Conservation (phyloP, 1,140 invertebrate species). For the Pseudomyrmex cubaensis region DNA sequence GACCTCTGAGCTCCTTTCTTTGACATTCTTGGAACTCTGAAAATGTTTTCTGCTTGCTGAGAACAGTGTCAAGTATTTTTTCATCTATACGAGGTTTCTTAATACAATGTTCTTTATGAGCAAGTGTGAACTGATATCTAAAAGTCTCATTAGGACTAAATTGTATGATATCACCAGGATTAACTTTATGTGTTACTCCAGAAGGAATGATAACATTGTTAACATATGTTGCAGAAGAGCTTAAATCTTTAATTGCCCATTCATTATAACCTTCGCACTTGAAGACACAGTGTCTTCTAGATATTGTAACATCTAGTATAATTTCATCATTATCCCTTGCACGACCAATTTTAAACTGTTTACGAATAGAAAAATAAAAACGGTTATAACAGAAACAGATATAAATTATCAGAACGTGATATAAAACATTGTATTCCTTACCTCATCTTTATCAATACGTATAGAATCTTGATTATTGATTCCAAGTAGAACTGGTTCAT, state of each 20-base stretch:
- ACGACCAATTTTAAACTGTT: constrained; percentile 85
- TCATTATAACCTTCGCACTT: constrained; percentile 77
- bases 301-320: constrained; percentile 84
- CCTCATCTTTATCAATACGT: constrained; percentile 76
- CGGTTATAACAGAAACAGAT: no score
- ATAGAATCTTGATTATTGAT: constrained; percentile 65
- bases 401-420: not conserved
- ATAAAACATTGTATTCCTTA: constrained; percentile 39
- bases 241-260: constrained; percentile 83
- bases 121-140: constrained; percentile 82
- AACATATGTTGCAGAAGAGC: constrained; percentile 84
- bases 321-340: constrained; percentile 81
- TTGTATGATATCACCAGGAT: constrained; percentile 84
- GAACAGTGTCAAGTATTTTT: constrained; percentile 77
- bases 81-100: constrained; percentile 83
- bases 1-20: constrained; percentile 82
- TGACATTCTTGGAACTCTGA: constrained; percentile 83
- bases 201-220: constrained; percentile 82
- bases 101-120: constrained; percentile 60
- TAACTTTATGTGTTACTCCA: constrained; percentile 77
- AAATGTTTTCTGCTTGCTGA: constrained; percentile 85
- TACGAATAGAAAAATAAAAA: constrained; percentile 55
- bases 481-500: constrained; percentile 72
- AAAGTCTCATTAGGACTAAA: constrained; percentile 83
- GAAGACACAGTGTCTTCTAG: constrained; percentile 85